Percentiles rank a stretch among this genome's conserved stretches.
Evolutionary conservation across 2,888 invertebrate genomes (phyloP).

Genomic region (Chalcis sispes): DNA sequence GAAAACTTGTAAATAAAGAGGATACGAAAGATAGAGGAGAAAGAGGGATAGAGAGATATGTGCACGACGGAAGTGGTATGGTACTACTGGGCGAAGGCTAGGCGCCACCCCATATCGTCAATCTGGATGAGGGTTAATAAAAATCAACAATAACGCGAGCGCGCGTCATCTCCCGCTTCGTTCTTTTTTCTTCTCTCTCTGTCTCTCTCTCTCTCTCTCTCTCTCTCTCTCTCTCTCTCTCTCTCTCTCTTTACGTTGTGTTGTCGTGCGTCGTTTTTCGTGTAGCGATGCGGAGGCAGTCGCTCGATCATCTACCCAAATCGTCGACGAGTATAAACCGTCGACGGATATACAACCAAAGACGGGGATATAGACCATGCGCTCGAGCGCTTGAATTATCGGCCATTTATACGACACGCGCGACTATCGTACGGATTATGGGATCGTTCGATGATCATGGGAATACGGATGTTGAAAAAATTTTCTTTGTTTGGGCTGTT

Average conservation of each 20-base stretch:
- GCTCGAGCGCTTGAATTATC: slow-evolving; percentile 22
- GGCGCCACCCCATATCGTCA: slow-evolving; percentile 55
- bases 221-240: slow-evolving; percentile 3
- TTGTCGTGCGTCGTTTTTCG: too few relatives aligned
- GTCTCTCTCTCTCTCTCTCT: not conserved
- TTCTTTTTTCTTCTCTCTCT: not conserved
- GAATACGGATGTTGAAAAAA: slow-evolving; percentile 8
- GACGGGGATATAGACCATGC: not conserved
- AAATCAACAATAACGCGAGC: slow-evolving; percentile 59
- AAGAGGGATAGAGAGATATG: not conserved
- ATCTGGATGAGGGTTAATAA: slow-evolving; percentile 63
- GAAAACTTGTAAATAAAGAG: slow-evolving; percentile 71
- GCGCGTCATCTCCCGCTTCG: not conserved
- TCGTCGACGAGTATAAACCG: too few relatives aligned
- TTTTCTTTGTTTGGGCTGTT: slow-evolving; percentile 25
- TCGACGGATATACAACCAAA: slow-evolving; percentile 10
- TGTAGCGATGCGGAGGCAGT: not conserved
- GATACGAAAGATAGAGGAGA: slow-evolving; percentile 15
- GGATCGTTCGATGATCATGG: slow-evolving; percentile 23
- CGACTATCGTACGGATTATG: slow-evolving; percentile 19
- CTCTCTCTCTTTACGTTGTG: not conserved
- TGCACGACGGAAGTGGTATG: slow-evolving; percentile 4
- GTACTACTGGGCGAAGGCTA: not conserved
- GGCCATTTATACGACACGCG: slow-evolving; percentile 36
- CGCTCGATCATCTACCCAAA: slow-evolving; percentile 12